phyloP scores from a whole-genome alignment of 2,113 vertebrate genomes.

The Speoplatyrhinus poulsoni region DNA sequence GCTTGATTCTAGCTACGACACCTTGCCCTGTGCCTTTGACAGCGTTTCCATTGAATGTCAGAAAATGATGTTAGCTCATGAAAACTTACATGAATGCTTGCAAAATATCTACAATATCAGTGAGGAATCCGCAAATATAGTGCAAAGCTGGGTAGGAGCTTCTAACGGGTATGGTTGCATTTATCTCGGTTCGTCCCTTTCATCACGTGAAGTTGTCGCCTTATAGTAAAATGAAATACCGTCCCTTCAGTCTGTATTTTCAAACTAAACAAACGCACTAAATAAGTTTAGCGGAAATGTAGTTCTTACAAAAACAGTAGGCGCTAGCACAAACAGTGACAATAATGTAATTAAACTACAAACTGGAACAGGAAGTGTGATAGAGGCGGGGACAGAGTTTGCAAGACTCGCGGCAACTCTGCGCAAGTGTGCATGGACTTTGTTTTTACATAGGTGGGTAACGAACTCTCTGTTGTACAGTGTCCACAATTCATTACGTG shows the following conservation, averaged over 20 bases:
- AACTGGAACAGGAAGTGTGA: background rate
- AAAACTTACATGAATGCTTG: too few species aligned
- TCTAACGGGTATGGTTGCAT: too few species aligned
- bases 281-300: slow-evolving; percentile 48
- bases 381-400: slow-evolving; percentile 8
- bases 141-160: too few species aligned
- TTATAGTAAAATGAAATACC: too few species aligned
- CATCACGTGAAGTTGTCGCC: too few species aligned
- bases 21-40: slow-evolving; percentile 54
- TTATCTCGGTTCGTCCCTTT: too few species aligned
- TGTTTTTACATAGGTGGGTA: slow-evolving; percentile 12
- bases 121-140: too few species aligned
- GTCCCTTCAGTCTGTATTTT: background rate
- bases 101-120: too few species aligned
- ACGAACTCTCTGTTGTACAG: background rate
- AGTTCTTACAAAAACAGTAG: slow-evolving; percentile 10
- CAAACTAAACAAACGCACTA: slow-evolving; percentile 5
- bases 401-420: slow-evolving; percentile 61
- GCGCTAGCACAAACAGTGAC: accelerated
- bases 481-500: background rate
- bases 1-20: slow-evolving; percentile 9
- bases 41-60: slow-evolving; percentile 53
- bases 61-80: background rate
- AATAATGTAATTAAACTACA: slow-evolving; percentile 52
- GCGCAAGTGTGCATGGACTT: background rate